These are phyloP conservation scores for Dascillus cervinus DNA, from an alignment of 2,888 invertebrate species.

Conservation along the genomic window DNA sequence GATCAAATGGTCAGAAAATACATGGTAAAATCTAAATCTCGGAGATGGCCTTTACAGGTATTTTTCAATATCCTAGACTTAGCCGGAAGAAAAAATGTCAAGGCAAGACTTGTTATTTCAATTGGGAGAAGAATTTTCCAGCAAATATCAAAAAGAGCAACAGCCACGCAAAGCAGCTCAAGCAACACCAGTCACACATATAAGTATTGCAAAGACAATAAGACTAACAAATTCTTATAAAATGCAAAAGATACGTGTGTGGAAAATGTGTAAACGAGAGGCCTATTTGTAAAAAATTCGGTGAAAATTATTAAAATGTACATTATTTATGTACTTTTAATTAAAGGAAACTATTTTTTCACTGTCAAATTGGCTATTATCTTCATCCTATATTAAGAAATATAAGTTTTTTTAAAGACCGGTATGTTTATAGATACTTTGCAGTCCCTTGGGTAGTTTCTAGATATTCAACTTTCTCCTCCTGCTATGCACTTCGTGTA, in stretches of 20 bases:
- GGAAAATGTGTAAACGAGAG: constrained; percentile 6
- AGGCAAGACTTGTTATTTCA: not conserved
- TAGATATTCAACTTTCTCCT: too few relatives aligned
- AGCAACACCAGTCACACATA: not conserved
- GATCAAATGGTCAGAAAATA: not conserved
- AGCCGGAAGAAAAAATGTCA: not conserved
- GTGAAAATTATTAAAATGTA: not conserved
- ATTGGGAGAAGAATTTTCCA: not conserved
- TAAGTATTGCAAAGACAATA: constrained; percentile 8
- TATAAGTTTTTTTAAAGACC: too few relatives aligned
- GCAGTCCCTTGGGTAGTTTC: too few relatives aligned
- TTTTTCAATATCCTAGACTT: not conserved
- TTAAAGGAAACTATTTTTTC: not conserved
- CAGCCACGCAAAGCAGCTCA: not conserved
- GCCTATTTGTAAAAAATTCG: constrained; percentile 7
- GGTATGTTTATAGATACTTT: too few relatives aligned
- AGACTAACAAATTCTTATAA: constrained; percentile 6
- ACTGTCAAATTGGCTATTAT: not conserved
- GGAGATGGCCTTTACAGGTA: not conserved
- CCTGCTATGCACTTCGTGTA: too few relatives aligned
- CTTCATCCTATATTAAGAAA: not conserved
- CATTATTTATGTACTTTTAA: not conserved
- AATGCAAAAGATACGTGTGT: constrained; percentile 4
- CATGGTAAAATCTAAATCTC: not conserved
- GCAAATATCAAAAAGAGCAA: not conserved